Base-by-base conservation (phyloP, 2,888 invertebrate species). In the Dicranocentrus wangi region DNA sequence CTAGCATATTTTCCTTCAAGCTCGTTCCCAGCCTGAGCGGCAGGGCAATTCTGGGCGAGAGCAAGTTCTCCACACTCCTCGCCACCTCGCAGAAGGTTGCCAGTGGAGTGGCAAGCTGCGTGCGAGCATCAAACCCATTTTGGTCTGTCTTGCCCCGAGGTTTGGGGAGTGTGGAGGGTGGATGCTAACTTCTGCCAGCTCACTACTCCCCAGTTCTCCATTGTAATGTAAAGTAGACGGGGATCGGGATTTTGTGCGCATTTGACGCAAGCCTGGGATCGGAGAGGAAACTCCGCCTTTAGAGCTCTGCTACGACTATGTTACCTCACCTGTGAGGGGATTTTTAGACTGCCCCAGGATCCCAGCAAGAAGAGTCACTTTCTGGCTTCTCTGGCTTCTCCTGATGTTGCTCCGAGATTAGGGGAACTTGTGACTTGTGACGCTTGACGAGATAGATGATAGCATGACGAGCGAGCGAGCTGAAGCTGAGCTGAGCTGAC, bases 221-320 rank as follows among this genome's bases (percentile, higher is more conserved):
- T n/a, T n/a, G n/a, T 47, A n/a, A 47, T 47, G 47, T 47, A n/a
- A n/a, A 47, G 2, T 32, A 32, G 3, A 10, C 32, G 5, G n/a
- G n/a, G 32, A 32, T 3, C 32, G 32, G 47, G 47, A 23, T 23
- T 25, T 17, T 55, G 25, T 55, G 55, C 55, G 55, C 55, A 55
- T 25, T 15, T 61, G 61, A 61, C 61, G 61, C 17, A 61, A 61
- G 17, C 19, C 1, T 1, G 2, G 5, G 23, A n/a, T 42, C 65
- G 43, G 23, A 63, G 21, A 19, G 1, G n/a, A 32, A 39, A 39
- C 65, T 65, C 65, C 43, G 42, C 65, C 65, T 65, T 61, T 32
- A n/a, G n/a, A n/a, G n/a, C n/a, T 13, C 13, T 55, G 55, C 55
- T 25, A 25, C 23, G 19, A 23, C 25, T 55, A 55, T 55, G 55